phyloP scores from a whole-genome alignment of 1,140 invertebrate species.

The Anastatus disparis region DNA sequence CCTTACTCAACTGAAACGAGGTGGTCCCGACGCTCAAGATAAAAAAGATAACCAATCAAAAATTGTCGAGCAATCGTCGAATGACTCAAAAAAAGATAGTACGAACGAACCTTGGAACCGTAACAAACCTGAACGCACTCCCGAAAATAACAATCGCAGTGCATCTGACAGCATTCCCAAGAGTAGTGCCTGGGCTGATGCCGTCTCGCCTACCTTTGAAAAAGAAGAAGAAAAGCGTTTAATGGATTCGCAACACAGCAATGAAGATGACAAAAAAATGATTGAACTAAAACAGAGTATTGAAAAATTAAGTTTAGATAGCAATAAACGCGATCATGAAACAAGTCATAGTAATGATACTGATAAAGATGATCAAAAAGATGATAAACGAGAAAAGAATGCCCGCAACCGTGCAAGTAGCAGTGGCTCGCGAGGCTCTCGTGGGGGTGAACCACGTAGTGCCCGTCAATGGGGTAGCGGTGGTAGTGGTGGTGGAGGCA shows the following conservation, averaged over 20 bases:
- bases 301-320: constrained; percentile 55
- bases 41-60: constrained; percentile 57
- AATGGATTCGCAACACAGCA: constrained; percentile 41
- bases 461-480: constrained; percentile 53
- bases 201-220: constrained; percentile 63
- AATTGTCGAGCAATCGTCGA: constrained; percentile 34
- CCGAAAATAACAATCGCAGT: constrained; percentile 37
- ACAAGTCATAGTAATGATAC: background rate
- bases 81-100: constrained; percentile 55
- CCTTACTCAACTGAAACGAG: constrained; percentile 68
- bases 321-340: constrained; percentile 19
- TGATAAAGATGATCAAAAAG: constrained; percentile 47
- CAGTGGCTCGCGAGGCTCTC: constrained; percentile 51
- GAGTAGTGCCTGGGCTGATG: constrained; percentile 63
- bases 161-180: constrained; percentile 31
- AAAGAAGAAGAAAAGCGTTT: constrained; percentile 60
- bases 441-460: constrained; percentile 51
- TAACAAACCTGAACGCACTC: constrained; percentile 51
- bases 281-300: constrained; percentile 57
- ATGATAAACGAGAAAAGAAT: constrained; percentile 62
- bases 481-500: constrained; percentile 11
- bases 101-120: constrained; percentile 56
- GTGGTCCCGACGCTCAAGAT: constrained; percentile 47
- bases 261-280: constrained; percentile 44
- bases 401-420: constrained; percentile 56